Evolutionary conservation across 2,797 vertebrate genomes (phyloP), one percentile per base, ranked within the genome.

Genomic region (Lepilemur septentrionalis): DNA sequence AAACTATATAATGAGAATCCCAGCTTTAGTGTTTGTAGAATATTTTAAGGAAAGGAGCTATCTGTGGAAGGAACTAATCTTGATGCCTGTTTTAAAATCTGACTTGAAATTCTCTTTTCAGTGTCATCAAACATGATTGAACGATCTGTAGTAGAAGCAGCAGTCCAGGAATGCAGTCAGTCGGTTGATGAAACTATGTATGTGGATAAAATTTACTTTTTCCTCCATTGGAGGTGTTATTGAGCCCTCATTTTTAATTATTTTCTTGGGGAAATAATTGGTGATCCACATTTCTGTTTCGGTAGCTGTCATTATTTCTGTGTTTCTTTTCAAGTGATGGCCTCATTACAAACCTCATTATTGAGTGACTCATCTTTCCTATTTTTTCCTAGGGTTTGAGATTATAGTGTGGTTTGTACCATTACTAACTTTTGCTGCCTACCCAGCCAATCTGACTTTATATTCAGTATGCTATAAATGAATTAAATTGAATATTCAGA

Each of bases 111-210:
- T 90, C 93, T 96, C 97, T 96, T 98, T 98, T 72, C 97, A 99
- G 99, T 99, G 99, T 98, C 99, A 35, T 99, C 99, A 11, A 99
- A 98, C 88, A 99, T 99, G 99, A 99, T 99, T 6, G 99, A 99
- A 97, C 98, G 98, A 76, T 97, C 99, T 14, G 97, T 98, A 48
- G 98, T 99, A 97, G 99, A 99, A 97, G 98, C 89, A 20, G 99
- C 99, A 0, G 98, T 99, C 23, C 99, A 99, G 96, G 99, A 99
- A 97, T 99, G 99, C 98, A 99, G 99, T 97, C 99, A 99, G 96
- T 99, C 99, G 1, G 98, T 98, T 57, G 99, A 99, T 96, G 99
- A 99, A 98, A 98, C 98, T 7, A 99, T 99, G 99, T 99, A 98
- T 79, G 99, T 98, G 80, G 41, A 81, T 52, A 28, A 80, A 76